phyloP scores from a whole-genome alignment of 1,140 invertebrate genomes.

The Hydropsyche tenuis region DNA sequence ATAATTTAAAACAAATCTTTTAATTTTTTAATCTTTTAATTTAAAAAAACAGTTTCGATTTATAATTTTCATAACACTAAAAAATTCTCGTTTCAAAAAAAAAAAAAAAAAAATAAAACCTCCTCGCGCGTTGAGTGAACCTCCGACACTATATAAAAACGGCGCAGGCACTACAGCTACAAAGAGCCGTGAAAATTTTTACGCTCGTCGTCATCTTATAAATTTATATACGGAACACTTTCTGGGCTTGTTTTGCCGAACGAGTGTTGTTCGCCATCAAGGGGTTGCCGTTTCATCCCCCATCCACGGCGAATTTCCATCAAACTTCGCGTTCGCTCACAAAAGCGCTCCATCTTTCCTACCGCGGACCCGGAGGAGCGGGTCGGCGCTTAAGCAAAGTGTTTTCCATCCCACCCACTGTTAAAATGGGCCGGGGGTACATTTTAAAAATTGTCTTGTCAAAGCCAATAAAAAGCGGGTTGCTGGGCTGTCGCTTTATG shows the following conservation, averaged over 20 bases:
- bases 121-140: no score
- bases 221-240: no score
- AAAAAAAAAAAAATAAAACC: no score
- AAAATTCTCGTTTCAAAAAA: no score
- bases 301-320: conserved; percentile 27
- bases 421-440: not conserved
- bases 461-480: conserved; percentile 33
- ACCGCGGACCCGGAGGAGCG: not conserved
- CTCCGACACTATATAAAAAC: no score
- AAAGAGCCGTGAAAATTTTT: no score
- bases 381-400: conserved; percentile 28
- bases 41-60: no score
- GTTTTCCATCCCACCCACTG: not conserved
- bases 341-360: conserved; percentile 31
- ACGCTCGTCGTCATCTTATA: no score
- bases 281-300: conserved; percentile 21
- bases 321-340: conserved; percentile 34
- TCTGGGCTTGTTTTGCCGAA: conserved; percentile 1
- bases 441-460: conserved; percentile 41
- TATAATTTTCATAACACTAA: no score
- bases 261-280: conserved; percentile 24
- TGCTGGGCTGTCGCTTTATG: conserved; percentile 27
- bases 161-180: no score
- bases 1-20: no score
- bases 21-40: no score